These are phyloP conservation scores for Promerops cafer DNA, from an alignment of 2,113 vertebrate genomes.

Conservation along the genomic window DNA sequence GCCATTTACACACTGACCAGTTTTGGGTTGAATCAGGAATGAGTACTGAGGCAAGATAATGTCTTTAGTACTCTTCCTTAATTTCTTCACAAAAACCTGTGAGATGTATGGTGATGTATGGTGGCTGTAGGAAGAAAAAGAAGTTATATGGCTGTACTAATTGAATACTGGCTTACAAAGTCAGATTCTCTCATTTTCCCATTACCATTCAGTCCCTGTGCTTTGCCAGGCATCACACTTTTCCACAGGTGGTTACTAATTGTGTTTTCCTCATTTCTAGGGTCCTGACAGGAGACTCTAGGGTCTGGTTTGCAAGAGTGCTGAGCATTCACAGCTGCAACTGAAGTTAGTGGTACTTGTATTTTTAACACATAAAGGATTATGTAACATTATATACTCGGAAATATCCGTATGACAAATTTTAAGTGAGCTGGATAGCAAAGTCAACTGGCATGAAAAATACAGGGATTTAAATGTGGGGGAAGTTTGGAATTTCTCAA, in stretches of 20 bases:
- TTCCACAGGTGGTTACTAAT: conserved; percentile 45
- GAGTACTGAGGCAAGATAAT: neutral
- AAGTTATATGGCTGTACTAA: fast-evolving
- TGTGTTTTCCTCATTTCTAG: conserved; percentile 25
- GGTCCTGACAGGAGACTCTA: neutral
- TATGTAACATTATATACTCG: neutral
- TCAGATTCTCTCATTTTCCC: neutral
- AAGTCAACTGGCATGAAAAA: conserved; percentile 23
- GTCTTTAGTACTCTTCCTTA: neutral
- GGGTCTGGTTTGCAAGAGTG: conserved; percentile 17
- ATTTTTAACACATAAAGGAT: conserved; percentile 17
- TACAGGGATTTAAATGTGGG: neutral
- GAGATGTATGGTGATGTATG: neutral
- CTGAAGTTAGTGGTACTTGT: conserved; percentile 2
- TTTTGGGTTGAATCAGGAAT: neutral
- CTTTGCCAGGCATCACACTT: conserved; percentile 48
- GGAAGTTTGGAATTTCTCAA: conserved; percentile 18
- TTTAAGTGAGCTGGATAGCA: conserved; percentile 3
- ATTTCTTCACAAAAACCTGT: neutral
- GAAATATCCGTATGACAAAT: conserved; percentile 9
- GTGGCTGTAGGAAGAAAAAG: neutral
- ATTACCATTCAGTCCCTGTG: neutral
- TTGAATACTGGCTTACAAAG: neutral
- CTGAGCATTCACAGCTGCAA: conserved; percentile 49
- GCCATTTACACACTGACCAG: neutral